Percentiles rank a stretch among this genome's conserved stretches.
Evolutionary conservation across 2,797 vertebrate genomes (phyloP).

Genomic region (Galago senegalensis): DNA sequence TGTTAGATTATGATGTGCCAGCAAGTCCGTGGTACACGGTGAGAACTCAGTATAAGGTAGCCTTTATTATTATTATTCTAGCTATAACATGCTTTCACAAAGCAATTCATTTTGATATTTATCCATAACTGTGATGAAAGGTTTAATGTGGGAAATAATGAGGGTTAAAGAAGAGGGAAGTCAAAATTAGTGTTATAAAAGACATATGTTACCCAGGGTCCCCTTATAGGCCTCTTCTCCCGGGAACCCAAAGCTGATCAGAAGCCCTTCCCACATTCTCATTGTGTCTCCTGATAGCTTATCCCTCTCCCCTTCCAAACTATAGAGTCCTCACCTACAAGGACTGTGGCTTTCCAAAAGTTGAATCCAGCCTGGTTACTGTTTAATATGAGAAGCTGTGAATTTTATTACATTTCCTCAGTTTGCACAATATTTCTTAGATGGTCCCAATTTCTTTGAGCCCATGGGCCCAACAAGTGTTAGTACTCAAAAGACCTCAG

Average conservation of each 20-base stretch:
- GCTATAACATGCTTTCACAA: neutral
- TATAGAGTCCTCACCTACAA: neutral
- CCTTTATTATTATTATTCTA: neutral
- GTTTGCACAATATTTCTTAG: neutral
- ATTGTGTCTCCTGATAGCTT: neutral
- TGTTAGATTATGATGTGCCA: neutral
- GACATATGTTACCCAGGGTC: neutral
- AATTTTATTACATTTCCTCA: neutral
- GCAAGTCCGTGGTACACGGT: neutral
- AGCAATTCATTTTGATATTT: neutral
- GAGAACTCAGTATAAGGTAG: neutral
- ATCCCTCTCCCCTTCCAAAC: neutral
- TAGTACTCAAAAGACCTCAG: neutral
- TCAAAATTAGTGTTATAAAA: neutral
- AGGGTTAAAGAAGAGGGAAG: neutral
- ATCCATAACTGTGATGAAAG: neutral
- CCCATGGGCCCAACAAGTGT: neutral
- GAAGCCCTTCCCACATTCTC: neutral
- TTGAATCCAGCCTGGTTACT: neutral
- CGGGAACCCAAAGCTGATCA: neutral
- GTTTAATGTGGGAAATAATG: neutral
- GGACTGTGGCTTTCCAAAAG: neutral
- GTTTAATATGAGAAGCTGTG: neutral
- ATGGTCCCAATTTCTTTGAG: neutral
- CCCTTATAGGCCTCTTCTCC: neutral